These are phyloP conservation scores for Sebastes matsubarae DNA, from an alignment of 2,797 vertebrate genomes.

Conservation along the genomic window DNA sequence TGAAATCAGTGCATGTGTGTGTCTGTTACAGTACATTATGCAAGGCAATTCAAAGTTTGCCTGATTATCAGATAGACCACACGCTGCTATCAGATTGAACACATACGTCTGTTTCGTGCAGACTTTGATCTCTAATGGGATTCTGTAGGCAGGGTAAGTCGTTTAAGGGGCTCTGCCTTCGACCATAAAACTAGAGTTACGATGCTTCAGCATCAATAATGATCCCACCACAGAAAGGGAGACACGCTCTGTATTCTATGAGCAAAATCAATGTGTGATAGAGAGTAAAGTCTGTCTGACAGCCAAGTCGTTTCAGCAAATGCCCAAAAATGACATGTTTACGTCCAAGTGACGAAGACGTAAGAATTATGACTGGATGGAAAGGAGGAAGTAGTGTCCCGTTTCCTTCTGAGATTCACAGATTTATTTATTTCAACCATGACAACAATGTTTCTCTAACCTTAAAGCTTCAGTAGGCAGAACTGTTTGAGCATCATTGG, in stretches of 20 bases:
- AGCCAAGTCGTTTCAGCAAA: background rate
- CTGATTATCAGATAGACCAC: slow-evolving; percentile 31
- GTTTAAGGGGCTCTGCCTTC: slow-evolving; percentile 18
- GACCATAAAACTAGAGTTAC: slow-evolving; percentile 16
- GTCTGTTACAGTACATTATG: slow-evolving; percentile 46
- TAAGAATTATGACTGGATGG: background rate
- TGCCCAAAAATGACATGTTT: background rate
- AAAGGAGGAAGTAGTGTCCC: background rate
- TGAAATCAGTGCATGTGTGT: slow-evolving; percentile 32
- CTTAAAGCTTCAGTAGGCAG: background rate
- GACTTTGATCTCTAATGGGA: slow-evolving; percentile 36
- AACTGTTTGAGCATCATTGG: too few relatives aligned
- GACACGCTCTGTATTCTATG: background rate
- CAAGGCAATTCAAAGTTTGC: slow-evolving; percentile 34
- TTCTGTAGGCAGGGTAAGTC: slow-evolving; percentile 19
- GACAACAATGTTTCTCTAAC: background rate
- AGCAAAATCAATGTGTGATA: background rate
- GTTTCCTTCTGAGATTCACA: background rate
- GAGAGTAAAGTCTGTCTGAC: background rate
- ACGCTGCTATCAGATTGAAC: slow-evolving; percentile 31
- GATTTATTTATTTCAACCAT: background rate
- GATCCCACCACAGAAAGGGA: background rate
- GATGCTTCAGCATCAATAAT: slow-evolving; percentile 3
- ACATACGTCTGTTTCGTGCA: slow-evolving; percentile 1
- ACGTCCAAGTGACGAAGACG: background rate